phyloP scores from a whole-genome alignment of 2,888 invertebrate genomes.

The Pegoplata infirma region DNA sequence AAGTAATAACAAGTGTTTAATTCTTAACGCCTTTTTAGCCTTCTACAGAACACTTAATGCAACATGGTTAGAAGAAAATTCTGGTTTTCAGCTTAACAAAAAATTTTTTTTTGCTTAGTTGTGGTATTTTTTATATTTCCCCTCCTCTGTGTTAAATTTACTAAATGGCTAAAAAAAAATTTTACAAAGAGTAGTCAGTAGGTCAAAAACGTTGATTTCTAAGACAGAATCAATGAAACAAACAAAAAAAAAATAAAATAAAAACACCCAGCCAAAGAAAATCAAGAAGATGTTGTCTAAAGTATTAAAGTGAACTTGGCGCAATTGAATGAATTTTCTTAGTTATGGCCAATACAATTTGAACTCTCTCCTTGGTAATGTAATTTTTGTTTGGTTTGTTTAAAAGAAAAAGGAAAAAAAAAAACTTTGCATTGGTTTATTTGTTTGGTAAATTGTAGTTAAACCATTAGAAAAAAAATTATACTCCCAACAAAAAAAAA shows the following conservation, averaged over 20 bases:
- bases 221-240: conserved; percentile 33
- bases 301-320: conserved; percentile 38
- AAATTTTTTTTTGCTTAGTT: no score
- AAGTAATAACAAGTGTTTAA: conserved; percentile 62
- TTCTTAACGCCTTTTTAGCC: conserved; percentile 62
- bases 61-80: conserved; percentile 19
- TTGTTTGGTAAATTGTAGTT: conserved; percentile 48
- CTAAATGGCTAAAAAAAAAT: conserved; percentile 53
- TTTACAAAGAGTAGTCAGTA: conserved; percentile 63
- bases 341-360: conserved; percentile 57
- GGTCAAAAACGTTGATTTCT: conserved; percentile 65
- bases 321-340: conserved; percentile 49
- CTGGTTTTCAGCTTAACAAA: not conserved
- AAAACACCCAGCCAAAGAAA: conserved; percentile 27
- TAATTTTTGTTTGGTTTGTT: conserved; percentile 45
- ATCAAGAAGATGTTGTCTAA: conserved; percentile 37
- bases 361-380: conserved; percentile 41
- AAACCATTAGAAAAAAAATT: conserved; percentile 26
- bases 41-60: conserved; percentile 51
- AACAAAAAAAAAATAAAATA: conserved; percentile 32
- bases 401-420: no score
- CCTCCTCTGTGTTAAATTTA: conserved; percentile 22
- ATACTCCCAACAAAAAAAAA: conserved; percentile 44
- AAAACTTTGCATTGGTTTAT: conserved; percentile 55
- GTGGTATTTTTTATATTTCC: no score